phyloP scores from a whole-genome alignment of 2,888 invertebrate species.

The Nomada lathburiana region DNA sequence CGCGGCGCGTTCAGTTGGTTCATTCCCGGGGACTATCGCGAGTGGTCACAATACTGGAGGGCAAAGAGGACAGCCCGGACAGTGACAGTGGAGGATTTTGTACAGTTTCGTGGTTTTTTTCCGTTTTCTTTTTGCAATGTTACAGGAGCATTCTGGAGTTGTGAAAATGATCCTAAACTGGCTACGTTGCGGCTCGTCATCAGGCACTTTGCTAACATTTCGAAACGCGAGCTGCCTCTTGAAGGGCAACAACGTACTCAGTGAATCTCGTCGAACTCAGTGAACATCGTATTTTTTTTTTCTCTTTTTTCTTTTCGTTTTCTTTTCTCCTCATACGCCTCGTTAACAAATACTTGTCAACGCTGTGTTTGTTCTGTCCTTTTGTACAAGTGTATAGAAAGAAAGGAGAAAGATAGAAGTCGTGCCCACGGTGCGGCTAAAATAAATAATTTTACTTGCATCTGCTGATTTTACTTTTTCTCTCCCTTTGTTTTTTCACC shows the following conservation, averaged over 20 bases:
- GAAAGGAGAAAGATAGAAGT: neutral
- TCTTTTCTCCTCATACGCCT: neutral
- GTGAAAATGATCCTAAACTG: constrained; percentile 52
- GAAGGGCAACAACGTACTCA: constrained; percentile 84
- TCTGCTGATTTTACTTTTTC: constrained; percentile 8
- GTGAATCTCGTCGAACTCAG: constrained; percentile 43
- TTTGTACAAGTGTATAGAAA: constrained; percentile 21
- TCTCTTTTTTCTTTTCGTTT: neutral
- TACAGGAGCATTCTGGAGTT: neutral
- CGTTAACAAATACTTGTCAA: neutral
- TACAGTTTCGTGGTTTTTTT: neutral
- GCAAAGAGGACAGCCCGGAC: neutral
- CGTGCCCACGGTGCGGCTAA: constrained; percentile 8
- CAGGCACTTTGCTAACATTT: constrained; percentile 84
- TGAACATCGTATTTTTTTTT: constrained; percentile 1
- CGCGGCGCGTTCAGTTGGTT: neutral
- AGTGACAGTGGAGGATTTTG: neutral
- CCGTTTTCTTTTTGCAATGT: neutral
- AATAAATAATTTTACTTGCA: constrained; percentile 36
- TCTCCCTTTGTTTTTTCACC: neutral
- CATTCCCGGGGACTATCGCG: no score
- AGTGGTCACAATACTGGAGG: no score
- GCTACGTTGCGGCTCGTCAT: constrained; percentile 85
- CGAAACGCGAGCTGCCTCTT: constrained; percentile 85
- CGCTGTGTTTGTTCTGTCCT: neutral